These are phyloP conservation scores for Scolopax rusticola DNA, from an alignment of 2,797 vertebrate genomes.

Conservation along the genomic window DNA sequence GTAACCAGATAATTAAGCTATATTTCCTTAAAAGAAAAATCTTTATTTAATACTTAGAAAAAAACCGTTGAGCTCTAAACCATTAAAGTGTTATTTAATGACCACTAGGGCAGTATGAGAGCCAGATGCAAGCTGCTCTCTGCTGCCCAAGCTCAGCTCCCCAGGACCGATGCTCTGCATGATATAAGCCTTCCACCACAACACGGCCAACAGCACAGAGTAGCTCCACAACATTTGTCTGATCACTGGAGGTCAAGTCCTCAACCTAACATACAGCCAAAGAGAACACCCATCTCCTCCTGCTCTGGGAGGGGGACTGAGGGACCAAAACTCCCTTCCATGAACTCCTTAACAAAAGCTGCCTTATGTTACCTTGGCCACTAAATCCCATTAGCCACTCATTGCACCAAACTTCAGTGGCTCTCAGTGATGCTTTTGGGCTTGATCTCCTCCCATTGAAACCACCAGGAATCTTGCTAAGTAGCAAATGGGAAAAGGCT, in stretches of 20 bases:
- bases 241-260: not conserved
- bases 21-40: not conserved
- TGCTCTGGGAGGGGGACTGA: not conserved
- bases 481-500: not conserved
- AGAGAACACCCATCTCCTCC: not conserved
- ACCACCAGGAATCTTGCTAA: not conserved
- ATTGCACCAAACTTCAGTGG: not conserved
- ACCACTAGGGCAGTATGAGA: not conserved
- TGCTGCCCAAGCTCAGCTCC: not conserved
- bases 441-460: not conserved
- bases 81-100: not conserved
- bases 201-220: not conserved
- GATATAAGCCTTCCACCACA: not conserved
- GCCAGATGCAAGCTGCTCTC: not conserved
- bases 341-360: not conserved
- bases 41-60: slow-evolving; percentile 22
- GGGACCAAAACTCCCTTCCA: rapidly evolving
- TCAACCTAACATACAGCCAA: not conserved
- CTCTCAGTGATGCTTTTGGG: not conserved
- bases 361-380: not conserved
- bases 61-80: not conserved
- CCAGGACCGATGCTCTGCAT: not conserved
- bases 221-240: not conserved
- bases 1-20: not conserved
- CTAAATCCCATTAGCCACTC: not conserved